phyloP scores from a whole-genome alignment of 2,888 invertebrate species.

The Ethmia dodecea region DNA sequence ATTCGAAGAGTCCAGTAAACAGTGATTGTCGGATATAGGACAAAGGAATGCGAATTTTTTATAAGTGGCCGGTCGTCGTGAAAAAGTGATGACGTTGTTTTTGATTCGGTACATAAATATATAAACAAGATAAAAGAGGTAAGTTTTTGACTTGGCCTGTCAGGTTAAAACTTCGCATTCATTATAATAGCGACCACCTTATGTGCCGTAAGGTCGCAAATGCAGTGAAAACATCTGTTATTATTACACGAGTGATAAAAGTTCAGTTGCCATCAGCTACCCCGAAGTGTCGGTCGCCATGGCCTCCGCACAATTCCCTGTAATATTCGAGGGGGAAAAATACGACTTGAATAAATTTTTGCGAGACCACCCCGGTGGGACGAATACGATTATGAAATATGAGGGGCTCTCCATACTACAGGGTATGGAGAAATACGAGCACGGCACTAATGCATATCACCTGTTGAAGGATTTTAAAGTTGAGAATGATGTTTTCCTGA shows the following conservation, averaged over 20 bases:
- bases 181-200: too few relatives aligned
- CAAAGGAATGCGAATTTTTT: too few relatives aligned
- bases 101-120: too few relatives aligned
- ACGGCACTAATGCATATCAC: conserved; percentile 81
- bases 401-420: conserved; percentile 71
- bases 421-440: conserved; percentile 75
- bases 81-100: too few relatives aligned
- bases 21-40: too few relatives aligned
- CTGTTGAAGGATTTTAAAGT: conserved; percentile 79
- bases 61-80: too few relatives aligned
- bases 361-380: conserved; percentile 86
- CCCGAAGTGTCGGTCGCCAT: conserved; percentile 13
- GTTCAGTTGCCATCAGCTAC: neutral
- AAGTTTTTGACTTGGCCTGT: too few relatives aligned
- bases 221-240: conserved; percentile 3
- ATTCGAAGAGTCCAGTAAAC: too few relatives aligned
- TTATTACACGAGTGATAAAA: conserved; percentile 20
- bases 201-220: too few relatives aligned
- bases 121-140: too few relatives aligned
- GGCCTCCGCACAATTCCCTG: conserved; percentile 47
- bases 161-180: too few relatives aligned
- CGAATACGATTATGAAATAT: conserved; percentile 79
- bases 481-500: conserved; percentile 50
- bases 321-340: conserved; percentile 57
- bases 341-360: conserved; percentile 83